Percentiles rank a stretch among this genome's conserved stretches.
phyloP scores from a whole-genome alignment of 2,113 vertebrate genomes.

The Passer montanus region DNA sequence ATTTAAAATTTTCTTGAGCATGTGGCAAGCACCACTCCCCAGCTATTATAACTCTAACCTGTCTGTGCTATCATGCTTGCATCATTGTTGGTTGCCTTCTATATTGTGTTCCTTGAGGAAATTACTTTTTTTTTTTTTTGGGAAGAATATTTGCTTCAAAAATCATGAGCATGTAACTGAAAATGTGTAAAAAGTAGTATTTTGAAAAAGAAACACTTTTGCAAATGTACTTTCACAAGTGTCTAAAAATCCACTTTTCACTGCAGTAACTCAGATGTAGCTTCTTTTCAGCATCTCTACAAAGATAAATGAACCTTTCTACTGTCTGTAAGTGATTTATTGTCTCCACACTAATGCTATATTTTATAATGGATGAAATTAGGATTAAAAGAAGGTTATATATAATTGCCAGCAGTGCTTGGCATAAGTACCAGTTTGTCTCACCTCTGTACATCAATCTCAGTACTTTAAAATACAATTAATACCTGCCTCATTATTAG shows the following conservation, averaged over 20 bases:
- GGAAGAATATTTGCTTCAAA: neutral
- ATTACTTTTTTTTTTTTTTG: neutral
- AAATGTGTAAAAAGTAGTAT: neutral
- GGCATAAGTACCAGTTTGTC: neutral
- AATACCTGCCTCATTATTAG: constrained; percentile 18
- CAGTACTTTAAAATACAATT: constrained; percentile 41
- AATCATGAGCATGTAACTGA: neutral
- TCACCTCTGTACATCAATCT: neutral
- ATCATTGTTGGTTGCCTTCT: neutral
- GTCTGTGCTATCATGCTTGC: neutral
- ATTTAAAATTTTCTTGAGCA: neutral
- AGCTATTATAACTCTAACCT: neutral
- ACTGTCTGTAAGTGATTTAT: constrained; percentile 30
- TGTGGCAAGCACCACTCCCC: rapidly evolving
- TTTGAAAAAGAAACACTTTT: neutral
- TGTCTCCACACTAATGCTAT: neutral
- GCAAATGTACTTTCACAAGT: neutral
- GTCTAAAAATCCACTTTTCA: neutral
- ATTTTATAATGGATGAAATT: constrained; percentile 31
- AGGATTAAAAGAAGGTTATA: constrained; percentile 38
- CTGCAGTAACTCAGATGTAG: neutral
- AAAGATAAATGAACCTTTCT: constrained; percentile 40
- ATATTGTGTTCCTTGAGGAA: neutral
- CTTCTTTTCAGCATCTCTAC: neutral
- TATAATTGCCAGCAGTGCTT: constrained; percentile 3